Base-by-base conservation (phyloP, 2,113 vertebrate species). In the Probosciger aterrimus region DNA sequence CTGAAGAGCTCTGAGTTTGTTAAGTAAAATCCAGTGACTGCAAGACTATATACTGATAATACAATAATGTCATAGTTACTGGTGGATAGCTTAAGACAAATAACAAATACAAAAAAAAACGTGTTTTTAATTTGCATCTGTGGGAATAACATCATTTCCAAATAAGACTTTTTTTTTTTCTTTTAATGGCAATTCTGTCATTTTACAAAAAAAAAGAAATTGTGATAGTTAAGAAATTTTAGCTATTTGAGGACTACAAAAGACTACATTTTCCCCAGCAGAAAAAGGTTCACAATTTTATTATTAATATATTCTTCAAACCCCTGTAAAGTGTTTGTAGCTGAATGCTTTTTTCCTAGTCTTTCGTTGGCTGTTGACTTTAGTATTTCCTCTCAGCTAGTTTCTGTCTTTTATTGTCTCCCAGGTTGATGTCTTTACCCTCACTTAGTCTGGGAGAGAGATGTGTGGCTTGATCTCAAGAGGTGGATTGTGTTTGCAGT, bases 191-290 rank as follows among this genome's bases (percentile, higher is more conserved):
- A 53, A 4, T 19, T 59, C 6, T 11, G 35, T 73, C 44, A 11
- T 78, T 84, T 67, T 49, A 11, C 4, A 22, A 30, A 65, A 76
- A 39, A 82, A 4, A 5, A 43, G 28, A 2, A 73, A 53, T 22
- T 19, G 17, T 88, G 6, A 9, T 79, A 43, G 3, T 55, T 79
- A 62, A 55, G 59, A 62, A 65, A 91, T 75, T 6, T 75, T n/a
- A 90, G 31, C 10, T 4, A 11, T 28, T 50, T 27, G 4, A 73
- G 8, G 27, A 69, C 57, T 64, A 18, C 4, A 43, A 79, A 73
- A 55, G 3, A 22, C 71, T 49, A 20, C 6, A 11, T 10, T 14
- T 5, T 2, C 0, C 2, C 2, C 2, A 9, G 4, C 3, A 8
- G 31, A 28, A 39, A 59, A 1, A 18, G n/a, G 1, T 33, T 83